Base-by-base conservation (phyloP, 2,888 invertebrate species). In the Napeogenes sylphis region DNA sequence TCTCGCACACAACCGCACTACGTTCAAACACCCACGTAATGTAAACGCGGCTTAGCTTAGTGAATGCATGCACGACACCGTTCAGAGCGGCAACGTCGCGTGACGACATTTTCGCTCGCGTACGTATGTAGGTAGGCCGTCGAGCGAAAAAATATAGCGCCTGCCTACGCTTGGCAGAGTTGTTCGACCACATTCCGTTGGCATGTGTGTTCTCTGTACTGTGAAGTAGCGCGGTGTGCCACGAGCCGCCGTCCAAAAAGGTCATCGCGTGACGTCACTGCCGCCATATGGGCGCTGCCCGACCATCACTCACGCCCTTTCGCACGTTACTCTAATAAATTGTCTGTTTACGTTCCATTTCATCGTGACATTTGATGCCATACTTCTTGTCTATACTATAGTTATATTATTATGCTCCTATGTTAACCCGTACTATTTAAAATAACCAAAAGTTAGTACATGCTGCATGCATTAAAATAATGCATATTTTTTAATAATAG, bases 91-190 rank as follows among this genome's bases (percentile, higher is more conserved):
- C 91, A 91, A 91, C 91, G 87, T 84, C 87, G 91, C 88, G 87
- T 91, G 91, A 92, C 91, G 92, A 91, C 91, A 91, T 91, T 90
- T 91, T 91, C 88, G 91, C 90, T 87, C 83, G 85, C 83, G 83
- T 87, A 87, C 85, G 89, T 87, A 86, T 85, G 85, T 88, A 87
- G 86, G 86, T 86, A 85, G 84, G 85, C 82, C 82, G 82, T 73
- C 82, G 77, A 80, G 84, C 85, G 85, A 89, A 89, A 88, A 88
- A 89, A 87, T 87, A 87, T 82, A 86, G 81, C 83, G 84, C 83
- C 87, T 83, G 85, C 87, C 90, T 86, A 87, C 87, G 90, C 87
- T 88, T 85, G 88, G 88, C 88, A 85, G 81, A 88, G 86, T 83
- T 74, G 87, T 79, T 79, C 84, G 83, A 88, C 89, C 85, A 88